These are phyloP conservation scores for Tetragnatha montana DNA, from an alignment of 2,888 invertebrate species.

Conservation along the genomic window DNA sequence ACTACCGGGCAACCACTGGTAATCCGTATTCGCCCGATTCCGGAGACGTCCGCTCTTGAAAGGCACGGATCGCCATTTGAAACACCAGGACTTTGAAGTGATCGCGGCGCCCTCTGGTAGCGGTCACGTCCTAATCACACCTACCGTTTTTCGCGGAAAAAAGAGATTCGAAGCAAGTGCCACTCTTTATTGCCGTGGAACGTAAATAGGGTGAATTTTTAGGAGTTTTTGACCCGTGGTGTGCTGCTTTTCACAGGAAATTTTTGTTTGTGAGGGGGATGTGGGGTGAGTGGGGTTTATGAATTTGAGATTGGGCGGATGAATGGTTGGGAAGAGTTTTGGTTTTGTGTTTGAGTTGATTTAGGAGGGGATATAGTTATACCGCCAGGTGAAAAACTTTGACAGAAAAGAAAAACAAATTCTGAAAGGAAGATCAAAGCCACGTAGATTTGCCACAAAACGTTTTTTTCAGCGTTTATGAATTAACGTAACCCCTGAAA, in stretches of 20 bases:
- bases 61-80: conserved; percentile 64
- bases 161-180: conserved; percentile 21
- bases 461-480: too few relatives aligned
- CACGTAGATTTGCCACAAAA: too few relatives aligned
- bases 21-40: conserved; percentile 56
- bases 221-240: conserved; percentile 4
- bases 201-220: conserved; percentile 39
- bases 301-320: too few relatives aligned
- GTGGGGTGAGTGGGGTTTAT: too few relatives aligned
- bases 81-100: conserved; percentile 44
- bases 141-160: conserved; percentile 7
- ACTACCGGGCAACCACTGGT: conserved; percentile 43
- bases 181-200: conserved; percentile 21
- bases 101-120: conserved; percentile 39
- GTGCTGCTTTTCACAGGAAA: neutral
- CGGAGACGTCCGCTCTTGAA: conserved; percentile 52
- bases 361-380: too few relatives aligned
- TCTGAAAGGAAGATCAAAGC: too few relatives aligned
- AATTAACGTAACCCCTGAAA: too few relatives aligned
- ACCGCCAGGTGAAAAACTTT: too few relatives aligned
- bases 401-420: too few relatives aligned
- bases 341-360: too few relatives aligned
- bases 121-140: conserved; percentile 38
- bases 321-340: too few relatives aligned
- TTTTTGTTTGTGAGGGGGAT: neutral